Percentiles rank a stretch among this genome's conserved stretches.
Conservation (phyloP, 1,140 invertebrate genomes). For the Pogonomyrmex barbatus region DNA sequence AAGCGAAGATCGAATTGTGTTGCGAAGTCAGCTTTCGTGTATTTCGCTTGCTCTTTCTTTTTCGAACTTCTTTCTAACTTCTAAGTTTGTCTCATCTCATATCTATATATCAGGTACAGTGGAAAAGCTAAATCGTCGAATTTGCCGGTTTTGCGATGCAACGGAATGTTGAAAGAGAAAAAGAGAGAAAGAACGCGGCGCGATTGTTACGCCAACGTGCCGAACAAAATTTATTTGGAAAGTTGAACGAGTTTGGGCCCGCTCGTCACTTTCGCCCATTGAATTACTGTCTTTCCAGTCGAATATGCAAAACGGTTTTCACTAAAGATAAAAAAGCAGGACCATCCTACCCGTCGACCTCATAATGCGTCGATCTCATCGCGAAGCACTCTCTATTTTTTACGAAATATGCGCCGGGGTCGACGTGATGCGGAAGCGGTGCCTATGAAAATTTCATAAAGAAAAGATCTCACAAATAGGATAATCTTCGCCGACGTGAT, state of each 20-base stretch:
- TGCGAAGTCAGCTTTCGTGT: neutral
- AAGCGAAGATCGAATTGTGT: neutral
- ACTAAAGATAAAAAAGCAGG: conserved; percentile 61
- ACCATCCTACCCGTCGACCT: neutral
- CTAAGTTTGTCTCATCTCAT: too few species aligned
- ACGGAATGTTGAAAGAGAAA: neutral
- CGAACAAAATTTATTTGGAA: conserved; percentile 54
- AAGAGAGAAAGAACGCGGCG: neutral
- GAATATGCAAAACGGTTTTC: conserved; percentile 72
- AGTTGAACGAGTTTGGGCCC: conserved; percentile 61
- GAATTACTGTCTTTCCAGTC: conserved; percentile 67
- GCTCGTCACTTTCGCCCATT: conserved; percentile 69
- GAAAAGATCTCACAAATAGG: neutral
- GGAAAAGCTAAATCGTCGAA: neutral
- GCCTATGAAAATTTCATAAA: neutral
- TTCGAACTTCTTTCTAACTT: neutral
- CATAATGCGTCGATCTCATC: neutral
- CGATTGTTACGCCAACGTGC: neutral
- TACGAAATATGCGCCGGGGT: neutral
- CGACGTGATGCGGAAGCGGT: neutral
- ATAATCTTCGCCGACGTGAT: neutral
- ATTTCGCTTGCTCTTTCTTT: neutral
- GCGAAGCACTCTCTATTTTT: conserved; percentile 47
- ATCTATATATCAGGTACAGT: too few species aligned
- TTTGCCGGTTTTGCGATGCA: neutral